Percentiles rank a stretch among this genome's conserved stretches.
Conservation (phyloP, 2,797 vertebrate species). For the Oreochromis grahami region DNA sequence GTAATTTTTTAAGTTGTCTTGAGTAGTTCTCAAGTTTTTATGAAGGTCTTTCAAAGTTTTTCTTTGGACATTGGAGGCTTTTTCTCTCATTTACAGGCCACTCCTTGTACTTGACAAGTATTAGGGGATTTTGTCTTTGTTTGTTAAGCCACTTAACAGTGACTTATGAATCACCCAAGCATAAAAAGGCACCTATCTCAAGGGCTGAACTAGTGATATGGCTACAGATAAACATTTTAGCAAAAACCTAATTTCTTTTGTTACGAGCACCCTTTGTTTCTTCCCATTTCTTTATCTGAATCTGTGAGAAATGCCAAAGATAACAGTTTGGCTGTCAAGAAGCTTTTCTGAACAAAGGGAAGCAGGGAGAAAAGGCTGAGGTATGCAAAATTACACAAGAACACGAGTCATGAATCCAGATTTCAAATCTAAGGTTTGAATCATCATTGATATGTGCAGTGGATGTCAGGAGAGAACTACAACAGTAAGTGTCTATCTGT, state of each 20-base stretch:
- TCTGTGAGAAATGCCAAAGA: not conserved
- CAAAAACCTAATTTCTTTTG: not conserved
- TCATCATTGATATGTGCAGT: not conserved
- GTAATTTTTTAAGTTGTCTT: not conserved
- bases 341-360: not conserved
- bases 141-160: not conserved
- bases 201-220: not conserved
- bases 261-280: not conserved
- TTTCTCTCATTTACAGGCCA: not conserved
- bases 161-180: not conserved
- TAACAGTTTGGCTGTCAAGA: not conserved
- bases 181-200: not conserved
- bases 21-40: not conserved
- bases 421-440: not conserved
- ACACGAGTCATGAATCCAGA: not conserved
- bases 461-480: not conserved
- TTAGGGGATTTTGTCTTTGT: not conserved
- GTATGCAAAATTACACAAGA: not conserved
- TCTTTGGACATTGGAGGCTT: not conserved
- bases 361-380: not conserved
- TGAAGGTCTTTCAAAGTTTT: not conserved
- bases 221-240: not conserved
- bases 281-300: not conserved
- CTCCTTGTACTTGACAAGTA: not conserved
- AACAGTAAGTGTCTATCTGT: not conserved